Base-by-base conservation (phyloP, 2,888 invertebrate species). In the Spisula subtruncata region DNA sequence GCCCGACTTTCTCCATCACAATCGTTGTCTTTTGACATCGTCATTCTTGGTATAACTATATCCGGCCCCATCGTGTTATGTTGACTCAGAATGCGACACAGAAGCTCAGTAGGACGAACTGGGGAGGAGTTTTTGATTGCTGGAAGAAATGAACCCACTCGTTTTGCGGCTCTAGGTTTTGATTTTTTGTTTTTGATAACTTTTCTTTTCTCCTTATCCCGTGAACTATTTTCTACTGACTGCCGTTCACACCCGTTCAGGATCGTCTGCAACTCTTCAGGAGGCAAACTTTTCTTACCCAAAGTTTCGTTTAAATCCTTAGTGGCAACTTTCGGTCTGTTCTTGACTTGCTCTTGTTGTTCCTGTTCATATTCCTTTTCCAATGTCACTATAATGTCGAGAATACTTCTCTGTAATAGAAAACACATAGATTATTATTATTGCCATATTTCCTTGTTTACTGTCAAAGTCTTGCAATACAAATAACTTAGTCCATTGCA, bases 1-100 rank as follows among this genome's bases (percentile, higher is more conserved):
- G 71, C n/a, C n/a, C 25, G 41, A n/a, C 41, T 66, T 35, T 71
- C 35, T 20, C 41, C 18, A 20, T 29, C 20, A 16, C 83, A 88
- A 48, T 83, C 83, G 18, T 14, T 29, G n/a, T 56, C 83, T n/a
- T 29, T 88, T 32, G 46, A 12, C 16, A 35, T 46, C 20, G 35
- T 46, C 87, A 88, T 88, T 6, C 83, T 79, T 8, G 87, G 87
- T 60, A 88, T 88, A n/a, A 83, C 35, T 29, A 88, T 88, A 1
- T 84, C 81, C 16, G 35, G 79, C 14, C 56, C 54, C 87, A 88
- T 88, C 79, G 83, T 83, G 25, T 80, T 41, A 25, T 48, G 35
- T 35, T 35, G 75, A 48, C 71, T 25, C n/a, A 87, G 41, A 20
- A 87, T 75, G 1, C 87, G 75, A 56, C 83, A 83, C 20, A 88